Percentiles rank a stretch among this genome's conserved stretches.
Conservation (phyloP, 2,797 vertebrate species). For the Ambastaia sidthimunki region DNA sequence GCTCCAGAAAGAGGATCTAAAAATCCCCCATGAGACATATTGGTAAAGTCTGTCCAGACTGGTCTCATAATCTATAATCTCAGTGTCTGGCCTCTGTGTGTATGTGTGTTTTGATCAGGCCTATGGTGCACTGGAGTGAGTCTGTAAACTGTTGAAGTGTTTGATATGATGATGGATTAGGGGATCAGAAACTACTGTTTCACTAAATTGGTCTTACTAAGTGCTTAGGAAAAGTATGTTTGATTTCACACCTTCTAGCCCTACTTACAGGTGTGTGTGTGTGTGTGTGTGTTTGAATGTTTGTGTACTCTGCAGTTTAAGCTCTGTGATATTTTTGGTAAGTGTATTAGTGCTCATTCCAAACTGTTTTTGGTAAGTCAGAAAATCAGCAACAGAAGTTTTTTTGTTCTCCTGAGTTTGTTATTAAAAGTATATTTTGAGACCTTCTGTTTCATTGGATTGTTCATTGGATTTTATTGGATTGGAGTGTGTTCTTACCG, state of each 20-base stretch:
- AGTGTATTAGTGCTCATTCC: too few species aligned
- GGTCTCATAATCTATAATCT: neutral
- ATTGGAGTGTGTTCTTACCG: too few species aligned
- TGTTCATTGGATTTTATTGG: too few species aligned
- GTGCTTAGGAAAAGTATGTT: neutral
- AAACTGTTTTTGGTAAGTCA: too few species aligned
- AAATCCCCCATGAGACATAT: neutral
- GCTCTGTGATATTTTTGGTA: too few species aligned
- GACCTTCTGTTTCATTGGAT: too few species aligned
- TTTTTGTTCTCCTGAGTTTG: too few species aligned
- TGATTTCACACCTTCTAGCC: slow-evolving; percentile 19
- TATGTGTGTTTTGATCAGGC: neutral
- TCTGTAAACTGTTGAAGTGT: neutral
- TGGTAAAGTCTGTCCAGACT: neutral
- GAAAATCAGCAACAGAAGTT: too few species aligned
- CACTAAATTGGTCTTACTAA: slow-evolving; percentile 5
- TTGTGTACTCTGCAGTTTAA: neutral
- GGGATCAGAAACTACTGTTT: neutral
- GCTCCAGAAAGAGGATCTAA: neutral
- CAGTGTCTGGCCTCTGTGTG: neutral
- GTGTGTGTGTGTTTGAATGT: neutral
- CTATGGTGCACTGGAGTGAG: neutral
- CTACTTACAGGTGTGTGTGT: neutral
- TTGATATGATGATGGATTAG: slow-evolving; percentile 16
- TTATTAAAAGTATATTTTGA: too few species aligned